phyloP scores from a whole-genome alignment of 2,797 vertebrate genomes.

The Trachops cirrhosus region DNA sequence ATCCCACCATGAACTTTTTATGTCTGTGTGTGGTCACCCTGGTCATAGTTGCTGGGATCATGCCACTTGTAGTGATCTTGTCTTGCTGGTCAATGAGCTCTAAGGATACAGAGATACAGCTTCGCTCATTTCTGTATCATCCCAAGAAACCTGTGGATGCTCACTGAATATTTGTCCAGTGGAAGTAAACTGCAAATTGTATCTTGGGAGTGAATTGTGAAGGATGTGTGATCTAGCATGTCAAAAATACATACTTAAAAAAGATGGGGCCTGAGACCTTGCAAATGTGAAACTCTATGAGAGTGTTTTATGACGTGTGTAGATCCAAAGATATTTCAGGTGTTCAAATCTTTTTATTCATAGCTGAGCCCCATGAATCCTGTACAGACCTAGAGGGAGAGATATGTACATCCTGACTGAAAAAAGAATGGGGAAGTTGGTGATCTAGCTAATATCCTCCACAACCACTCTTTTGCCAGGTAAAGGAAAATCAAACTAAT shows the following conservation, averaged over 20 bases:
- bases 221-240: neutral
- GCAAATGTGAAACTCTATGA: neutral
- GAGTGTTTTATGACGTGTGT: neutral
- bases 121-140: neutral
- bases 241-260: neutral
- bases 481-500: neutral
- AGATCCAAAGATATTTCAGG: neutral
- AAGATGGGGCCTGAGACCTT: neutral
- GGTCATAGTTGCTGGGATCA: neutral
- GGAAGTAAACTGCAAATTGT: neutral
- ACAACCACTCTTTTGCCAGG: neutral
- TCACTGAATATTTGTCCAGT: neutral
- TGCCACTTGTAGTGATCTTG: neutral
- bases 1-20: fast-evolving
- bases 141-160: neutral
- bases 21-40: neutral
- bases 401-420: neutral
- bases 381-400: neutral
- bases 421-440: neutral
- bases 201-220: neutral
- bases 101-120: neutral
- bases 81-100: neutral
- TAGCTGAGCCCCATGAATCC: neutral
- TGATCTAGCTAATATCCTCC: neutral
- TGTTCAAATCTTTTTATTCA: neutral